Percentiles rank a stretch among this genome's conserved stretches.
Conservation (phyloP, 1,140 invertebrate genomes). For the Dinothrombium tinctorium region DNA sequence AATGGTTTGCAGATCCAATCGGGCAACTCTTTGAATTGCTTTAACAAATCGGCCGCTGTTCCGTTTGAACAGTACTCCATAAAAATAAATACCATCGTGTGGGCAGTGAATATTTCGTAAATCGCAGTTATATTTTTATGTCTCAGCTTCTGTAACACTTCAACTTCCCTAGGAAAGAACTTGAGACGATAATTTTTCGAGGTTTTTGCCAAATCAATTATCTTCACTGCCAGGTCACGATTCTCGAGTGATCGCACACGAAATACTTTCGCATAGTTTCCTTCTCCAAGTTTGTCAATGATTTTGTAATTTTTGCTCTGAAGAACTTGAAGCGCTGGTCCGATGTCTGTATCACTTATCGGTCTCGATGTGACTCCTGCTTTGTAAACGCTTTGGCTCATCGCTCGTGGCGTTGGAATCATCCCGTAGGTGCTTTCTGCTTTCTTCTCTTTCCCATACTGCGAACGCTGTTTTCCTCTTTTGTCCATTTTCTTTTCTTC, state of each 20-base stretch:
- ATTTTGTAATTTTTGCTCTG: too few relatives aligned
- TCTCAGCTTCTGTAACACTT: conserved; percentile 1
- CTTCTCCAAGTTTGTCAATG: conserved; percentile 3
- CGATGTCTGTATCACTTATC: too few relatives aligned
- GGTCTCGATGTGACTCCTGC: too few relatives aligned
- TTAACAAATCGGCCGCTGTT: conserved; percentile 7
- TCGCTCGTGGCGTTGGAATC: too few relatives aligned
- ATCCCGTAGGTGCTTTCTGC: too few relatives aligned
- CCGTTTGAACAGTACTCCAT: conserved; percentile 5
- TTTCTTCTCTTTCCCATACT: too few relatives aligned
- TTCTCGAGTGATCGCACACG: neutral
- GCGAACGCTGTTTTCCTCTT: too few relatives aligned
- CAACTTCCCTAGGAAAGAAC: conserved; percentile 6
- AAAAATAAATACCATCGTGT: neutral
- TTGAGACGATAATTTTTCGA: neutral
- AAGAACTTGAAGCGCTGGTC: too few relatives aligned
- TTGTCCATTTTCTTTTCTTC: too few relatives aligned
- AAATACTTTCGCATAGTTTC: conserved; percentile 9
- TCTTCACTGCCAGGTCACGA: conserved; percentile 4
- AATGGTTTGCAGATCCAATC: neutral
- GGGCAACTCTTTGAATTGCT: neutral
- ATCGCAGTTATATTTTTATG: conserved; percentile 3
- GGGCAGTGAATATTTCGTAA: neutral
- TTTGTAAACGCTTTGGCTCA: too few relatives aligned
- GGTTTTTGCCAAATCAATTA: conserved; percentile 4